Percentiles rank a stretch among this genome's conserved stretches.
These are phyloP conservation scores for Chrysochloris asiatica DNA, from an alignment of 2,113 vertebrate species.

Conservation along the genomic window DNA sequence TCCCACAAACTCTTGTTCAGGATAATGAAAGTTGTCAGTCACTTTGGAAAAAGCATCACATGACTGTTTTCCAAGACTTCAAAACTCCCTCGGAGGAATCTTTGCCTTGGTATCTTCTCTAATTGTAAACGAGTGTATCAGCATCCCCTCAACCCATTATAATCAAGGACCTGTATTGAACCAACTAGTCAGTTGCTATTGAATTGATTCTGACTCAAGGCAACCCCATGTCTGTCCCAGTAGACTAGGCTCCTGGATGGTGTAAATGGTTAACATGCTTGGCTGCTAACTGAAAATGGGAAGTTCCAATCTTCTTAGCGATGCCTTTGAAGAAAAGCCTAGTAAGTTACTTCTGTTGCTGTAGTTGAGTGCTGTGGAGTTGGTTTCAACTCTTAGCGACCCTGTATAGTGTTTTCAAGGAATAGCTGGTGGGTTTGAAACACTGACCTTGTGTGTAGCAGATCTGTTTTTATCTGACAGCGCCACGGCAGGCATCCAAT, in stretches of 20 bases:
- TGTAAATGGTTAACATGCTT: neutral
- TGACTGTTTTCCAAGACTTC: neutral
- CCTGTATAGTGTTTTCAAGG: too few species aligned
- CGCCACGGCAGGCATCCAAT: too few species aligned
- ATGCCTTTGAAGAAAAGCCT: too few species aligned
- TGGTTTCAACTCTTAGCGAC: too few species aligned
- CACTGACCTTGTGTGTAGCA: too few species aligned
- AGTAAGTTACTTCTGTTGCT: too few species aligned
- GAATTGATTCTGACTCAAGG: neutral
- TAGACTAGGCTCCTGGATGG: neutral
- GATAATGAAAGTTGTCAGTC: neutral
- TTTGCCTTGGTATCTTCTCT: neutral
- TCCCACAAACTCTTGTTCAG: conserved; percentile 42
- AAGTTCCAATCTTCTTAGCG: neutral
- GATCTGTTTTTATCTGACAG: too few species aligned
- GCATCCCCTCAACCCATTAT: neutral
- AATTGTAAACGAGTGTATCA: neutral
- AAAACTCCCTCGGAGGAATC: neutral
- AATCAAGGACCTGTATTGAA: neutral
- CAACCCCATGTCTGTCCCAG: neutral
- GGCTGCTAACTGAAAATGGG: neutral
- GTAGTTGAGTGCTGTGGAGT: too few species aligned
- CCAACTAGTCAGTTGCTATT: neutral
- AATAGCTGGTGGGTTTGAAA: too few species aligned
- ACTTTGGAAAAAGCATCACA: conserved; percentile 4